These are phyloP conservation scores for Elephas maximus DNA, from an alignment of 2,113 vertebrate species.

Conservation along the genomic window DNA sequence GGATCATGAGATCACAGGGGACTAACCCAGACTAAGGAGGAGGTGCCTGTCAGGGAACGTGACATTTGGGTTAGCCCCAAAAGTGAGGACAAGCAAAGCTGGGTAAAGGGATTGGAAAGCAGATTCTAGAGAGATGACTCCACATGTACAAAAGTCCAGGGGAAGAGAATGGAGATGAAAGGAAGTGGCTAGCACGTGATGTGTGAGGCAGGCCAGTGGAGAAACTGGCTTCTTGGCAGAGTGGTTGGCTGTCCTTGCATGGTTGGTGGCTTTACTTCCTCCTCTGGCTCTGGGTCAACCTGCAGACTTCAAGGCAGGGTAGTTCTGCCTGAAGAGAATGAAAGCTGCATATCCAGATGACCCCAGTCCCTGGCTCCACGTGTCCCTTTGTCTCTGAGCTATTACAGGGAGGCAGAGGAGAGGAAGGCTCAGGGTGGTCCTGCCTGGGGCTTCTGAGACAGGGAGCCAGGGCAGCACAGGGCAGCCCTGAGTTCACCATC, in stretches of 20 bases:
- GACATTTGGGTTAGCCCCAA: background rate
- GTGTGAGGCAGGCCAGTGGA: accelerated
- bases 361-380: background rate
- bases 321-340: background rate
- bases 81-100: background rate
- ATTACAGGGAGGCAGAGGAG: background rate
- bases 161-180: background rate
- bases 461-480: accelerated
- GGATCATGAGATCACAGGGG: accelerated
- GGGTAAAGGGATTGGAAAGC: background rate
- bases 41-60: background rate
- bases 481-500: background rate
- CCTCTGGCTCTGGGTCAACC: background rate
- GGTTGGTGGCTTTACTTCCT: background rate
- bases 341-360: accelerated
- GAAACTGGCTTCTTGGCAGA: background rate
- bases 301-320: background rate
- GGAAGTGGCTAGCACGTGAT: background rate
- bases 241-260: background rate
- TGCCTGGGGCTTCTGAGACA: background rate
- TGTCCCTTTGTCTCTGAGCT: background rate
- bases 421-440: background rate
- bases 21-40: background rate
- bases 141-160: background rate
- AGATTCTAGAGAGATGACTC: background rate